Base-by-base conservation (phyloP, 37 sponge, comb jelly and placozoan genomes). In the Petrosia ficiformis region DNA sequence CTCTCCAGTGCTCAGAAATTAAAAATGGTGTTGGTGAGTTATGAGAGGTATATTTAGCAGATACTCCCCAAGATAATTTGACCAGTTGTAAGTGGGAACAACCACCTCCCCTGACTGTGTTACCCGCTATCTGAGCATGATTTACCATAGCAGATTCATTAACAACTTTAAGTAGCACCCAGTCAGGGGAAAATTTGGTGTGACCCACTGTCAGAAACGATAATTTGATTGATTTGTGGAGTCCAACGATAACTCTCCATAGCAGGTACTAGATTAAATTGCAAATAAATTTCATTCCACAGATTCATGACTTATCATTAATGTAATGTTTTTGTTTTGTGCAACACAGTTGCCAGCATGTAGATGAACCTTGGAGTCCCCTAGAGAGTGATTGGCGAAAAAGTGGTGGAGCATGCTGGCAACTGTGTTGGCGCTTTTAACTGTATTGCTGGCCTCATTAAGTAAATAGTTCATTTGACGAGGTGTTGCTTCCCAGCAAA, bases 401-500 rank as follows among this genome's bases (percentile, higher is more conserved):
- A 6, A n/a, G 26, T 61, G 26, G 26, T 61, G 63, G 6, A 61
- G 28, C 63, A 61, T 11, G 26, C 63, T 61, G 63, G n/a, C 5
- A 6, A 61, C 14, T n/a, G 26, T 22, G 26, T 61, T 61, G 22
- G 63, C 63, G 11, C 71, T 71, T 38, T 72, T 80, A 34, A 73
- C 81, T 10, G 39, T 40, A 39, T 44, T 42, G 30, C 11, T 16
- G 6, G 33, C 73, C 56, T 80, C 81, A 29, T 80, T 73, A 64
- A 72, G 63, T 38, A 72, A 73, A 61, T 64, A 72, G 52, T 72
- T 61, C 28, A 61, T 71, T 69, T 88, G 89, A 0, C 70, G 65
- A 5, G 89, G 89, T 11, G 82, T 73, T 10, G 79, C 68, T 64
- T 88, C 89, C 35, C 89, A 88, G 69, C 64, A 67, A 25, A 82